Base-by-base conservation (phyloP, 1,140 invertebrate species). In the Geopemphigus sp. region DNA sequence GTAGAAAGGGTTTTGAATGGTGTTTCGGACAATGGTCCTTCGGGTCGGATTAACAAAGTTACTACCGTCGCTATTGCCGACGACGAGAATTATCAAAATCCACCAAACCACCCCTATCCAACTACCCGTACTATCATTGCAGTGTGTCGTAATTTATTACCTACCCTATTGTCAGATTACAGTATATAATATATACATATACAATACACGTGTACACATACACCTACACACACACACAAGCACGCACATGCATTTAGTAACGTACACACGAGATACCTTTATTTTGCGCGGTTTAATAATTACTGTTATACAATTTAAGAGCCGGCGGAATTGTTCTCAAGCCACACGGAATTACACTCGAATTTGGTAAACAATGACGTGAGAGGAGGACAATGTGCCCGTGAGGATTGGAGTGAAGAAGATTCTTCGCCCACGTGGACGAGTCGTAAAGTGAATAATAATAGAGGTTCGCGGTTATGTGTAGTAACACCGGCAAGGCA, bases 21-120 rank as follows among this genome's bases (percentile, higher is more conserved):
- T 78, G 54, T 47, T 59, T 61, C 32, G 73, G 73, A 78, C 73
- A 78, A 78, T 78, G 57, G 73, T 78, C 56, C 57, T 61, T 78
- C 32, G 73, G 73, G 73, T 78, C 45, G 73, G 73, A 78, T 78
- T 78, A 78, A 78, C 73, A 78, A 78, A 78, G 73, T 78, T 78
- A 61, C 56, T 50, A 57, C 57, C 54, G 24, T 22, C 56, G n/a
- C n/a, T n/a, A 24, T 39, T 15, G 12, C n/a, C 72, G 29, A 61
- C 73, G 73, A 78, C 56, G 56, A 78, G 56, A 78, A 78, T 78
- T 59, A 78, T 78, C 57, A 78, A 78, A 78, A 74, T 61, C 56
- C 57, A 45, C 73, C 56, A 45, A 39, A 59, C 39, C 56, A 59
- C 73, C 56, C 73, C 14, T 50, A 70, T 45, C n/a, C 45, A 24